A percentile compares a stretch with the other conserved stretches of the same genome.
Conservation (phyloP, 2,113 vertebrate species). For the Anser brachyrhynchus region DNA sequence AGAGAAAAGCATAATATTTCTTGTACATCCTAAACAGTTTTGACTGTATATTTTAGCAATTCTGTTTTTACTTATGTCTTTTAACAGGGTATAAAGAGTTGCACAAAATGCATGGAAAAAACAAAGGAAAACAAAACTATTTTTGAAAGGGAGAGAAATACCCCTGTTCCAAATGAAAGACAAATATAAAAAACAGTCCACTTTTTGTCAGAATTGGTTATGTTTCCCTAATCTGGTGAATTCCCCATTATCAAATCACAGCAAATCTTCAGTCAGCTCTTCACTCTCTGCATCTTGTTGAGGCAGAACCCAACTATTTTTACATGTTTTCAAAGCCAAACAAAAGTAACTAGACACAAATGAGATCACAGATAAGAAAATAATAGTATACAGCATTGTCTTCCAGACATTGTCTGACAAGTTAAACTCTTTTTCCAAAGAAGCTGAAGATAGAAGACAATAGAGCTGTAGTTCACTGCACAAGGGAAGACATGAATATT, state of each 20-base stretch:
- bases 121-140: not conserved
- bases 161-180: not conserved
- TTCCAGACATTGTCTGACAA: not conserved
- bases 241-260: not conserved
- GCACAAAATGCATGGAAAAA: not conserved
- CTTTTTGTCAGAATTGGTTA: not conserved
- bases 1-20: not conserved
- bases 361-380: slow-evolving; percentile 30
- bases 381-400: not conserved
- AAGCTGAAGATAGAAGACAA: not conserved
- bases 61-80: not conserved
- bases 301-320: not conserved
- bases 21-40: rapidly evolving
- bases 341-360: slow-evolving; percentile 18
- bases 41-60: not conserved
- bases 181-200: not conserved
- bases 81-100: not conserved
- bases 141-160: not conserved
- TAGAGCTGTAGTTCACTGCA: not conserved
- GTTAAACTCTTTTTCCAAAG: slow-evolving; percentile 21
- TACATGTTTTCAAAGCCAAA: not conserved
- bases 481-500: not conserved
- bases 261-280: not conserved
- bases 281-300: not conserved
- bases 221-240: not conserved